Evolutionary conservation across 2,888 invertebrate genomes (phyloP).

Genomic region (Colostygia pectinataria): DNA sequence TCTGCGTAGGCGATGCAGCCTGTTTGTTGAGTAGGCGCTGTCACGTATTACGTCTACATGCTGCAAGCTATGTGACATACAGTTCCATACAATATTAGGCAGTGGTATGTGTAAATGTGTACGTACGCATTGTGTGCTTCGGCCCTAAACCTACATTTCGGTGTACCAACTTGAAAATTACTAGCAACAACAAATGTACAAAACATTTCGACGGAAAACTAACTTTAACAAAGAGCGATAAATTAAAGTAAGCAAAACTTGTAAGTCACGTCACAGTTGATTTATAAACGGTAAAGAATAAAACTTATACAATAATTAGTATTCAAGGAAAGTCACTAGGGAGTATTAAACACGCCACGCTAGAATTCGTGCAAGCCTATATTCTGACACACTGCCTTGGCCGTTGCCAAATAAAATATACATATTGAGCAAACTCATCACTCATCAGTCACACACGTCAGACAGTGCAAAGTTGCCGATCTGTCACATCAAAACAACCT

Average conservation of each 20-base stretch:
- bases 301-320: conserved; percentile 57
- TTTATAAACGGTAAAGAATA: conserved; percentile 42
- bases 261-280: conserved; percentile 41
- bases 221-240: conserved; percentile 27
- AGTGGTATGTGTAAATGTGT: no score
- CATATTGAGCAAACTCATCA: no score
- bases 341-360: conserved; percentile 52
- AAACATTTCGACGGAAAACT: conserved; percentile 26
- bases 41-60: no score
- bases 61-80: no score
- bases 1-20: no score
- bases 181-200: conserved; percentile 9
- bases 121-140: no score
- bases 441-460: no score
- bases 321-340: conserved; percentile 50
- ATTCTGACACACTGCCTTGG: conserved; percentile 31
- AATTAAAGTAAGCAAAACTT: conserved; percentile 34
- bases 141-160: no score
- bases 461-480: no score
- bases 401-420: conserved; percentile 1
- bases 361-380: conserved; percentile 47
- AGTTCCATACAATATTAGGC: no score
- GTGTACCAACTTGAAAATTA: conserved; percentile 6
- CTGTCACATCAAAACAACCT: no score
- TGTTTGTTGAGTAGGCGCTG: no score